phyloP scores from a whole-genome alignment of 2,797 vertebrate species.

The Furcifer pardalis region DNA sequence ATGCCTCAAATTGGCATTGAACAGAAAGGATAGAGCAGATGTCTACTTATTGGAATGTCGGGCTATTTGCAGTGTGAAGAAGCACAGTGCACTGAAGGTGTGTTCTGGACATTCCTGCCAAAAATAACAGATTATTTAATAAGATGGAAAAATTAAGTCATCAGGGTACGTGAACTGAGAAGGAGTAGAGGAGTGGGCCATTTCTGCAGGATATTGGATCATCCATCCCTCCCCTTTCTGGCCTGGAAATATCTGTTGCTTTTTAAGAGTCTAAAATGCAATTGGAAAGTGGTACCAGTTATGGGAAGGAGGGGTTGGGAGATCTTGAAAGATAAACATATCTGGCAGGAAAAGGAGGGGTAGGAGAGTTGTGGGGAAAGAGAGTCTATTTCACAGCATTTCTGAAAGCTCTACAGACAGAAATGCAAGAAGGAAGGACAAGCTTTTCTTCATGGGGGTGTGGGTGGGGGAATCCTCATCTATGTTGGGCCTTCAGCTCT shows the following conservation, averaged over 20 bases:
- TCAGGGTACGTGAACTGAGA: background rate
- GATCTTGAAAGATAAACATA: constrained; percentile 18
- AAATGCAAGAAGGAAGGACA: constrained; percentile 59
- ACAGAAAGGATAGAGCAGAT: background rate
- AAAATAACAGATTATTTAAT: constrained; percentile 20
- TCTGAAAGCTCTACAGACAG: constrained; percentile 63
- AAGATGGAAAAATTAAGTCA: background rate
- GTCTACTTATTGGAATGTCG: background rate
- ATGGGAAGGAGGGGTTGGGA: background rate
- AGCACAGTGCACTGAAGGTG: background rate
- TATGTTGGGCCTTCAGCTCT: constrained; percentile 46
- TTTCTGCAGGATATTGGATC: constrained; percentile 18
- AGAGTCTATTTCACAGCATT: constrained; percentile 37
- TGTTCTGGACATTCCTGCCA: background rate
- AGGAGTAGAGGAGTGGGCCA: background rate
- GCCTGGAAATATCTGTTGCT: constrained; percentile 11
- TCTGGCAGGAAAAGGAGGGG: background rate
- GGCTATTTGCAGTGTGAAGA: background rate
- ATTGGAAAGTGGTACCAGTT: background rate
- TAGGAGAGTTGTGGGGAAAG: constrained; percentile 27
- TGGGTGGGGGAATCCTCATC: constrained; percentile 68
- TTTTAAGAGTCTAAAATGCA: constrained; percentile 11
- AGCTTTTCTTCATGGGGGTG: constrained; percentile 69
- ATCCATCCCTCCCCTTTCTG: constrained; percentile 13
- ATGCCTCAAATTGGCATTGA: background rate